Conservation (phyloP, 2,797 vertebrate species). For the Myotis findleyi region DNA sequence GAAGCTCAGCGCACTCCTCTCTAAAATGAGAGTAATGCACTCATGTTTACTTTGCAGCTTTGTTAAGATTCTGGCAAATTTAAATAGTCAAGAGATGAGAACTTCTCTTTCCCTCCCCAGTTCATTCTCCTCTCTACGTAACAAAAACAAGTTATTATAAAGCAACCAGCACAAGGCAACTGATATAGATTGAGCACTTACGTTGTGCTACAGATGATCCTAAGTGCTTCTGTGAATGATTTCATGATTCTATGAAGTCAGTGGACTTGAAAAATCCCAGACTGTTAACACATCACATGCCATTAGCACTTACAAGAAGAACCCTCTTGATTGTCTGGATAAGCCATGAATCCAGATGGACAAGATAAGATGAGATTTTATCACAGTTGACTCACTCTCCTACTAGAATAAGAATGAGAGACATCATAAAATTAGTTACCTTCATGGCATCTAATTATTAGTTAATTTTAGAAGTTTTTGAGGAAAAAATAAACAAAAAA, state of each 20-base stretch:
- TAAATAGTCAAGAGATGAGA: slow-evolving; percentile 1
- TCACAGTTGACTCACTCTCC: neutral
- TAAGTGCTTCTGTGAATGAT: neutral
- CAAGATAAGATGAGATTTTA: neutral
- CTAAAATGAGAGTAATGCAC: neutral
- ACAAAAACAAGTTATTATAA: slow-evolving; percentile 12
- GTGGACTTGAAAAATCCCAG: neutral
- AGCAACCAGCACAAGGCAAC: neutral
- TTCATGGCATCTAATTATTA: neutral
- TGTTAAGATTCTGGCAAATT: neutral
- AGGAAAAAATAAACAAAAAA: neutral
- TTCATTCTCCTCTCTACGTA: neutral
- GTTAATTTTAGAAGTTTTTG: neutral
- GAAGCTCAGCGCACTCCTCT: neutral
- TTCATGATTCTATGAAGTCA: neutral
- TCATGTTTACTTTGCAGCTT: neutral
- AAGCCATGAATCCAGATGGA: neutral
- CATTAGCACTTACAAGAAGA: neutral
- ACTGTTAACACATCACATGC: slow-evolving; percentile 21
- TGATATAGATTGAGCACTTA: neutral
- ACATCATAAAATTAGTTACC: neutral
- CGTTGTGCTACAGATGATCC: neutral
- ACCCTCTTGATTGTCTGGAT: neutral
- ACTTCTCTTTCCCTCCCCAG: neutral
- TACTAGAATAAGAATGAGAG: neutral